Percentiles rank a stretch among this genome's conserved stretches.
Conservation (phyloP, 37 sponge, comb jelly and placozoan genomes). For the Aplysina aerophoba region DNA sequence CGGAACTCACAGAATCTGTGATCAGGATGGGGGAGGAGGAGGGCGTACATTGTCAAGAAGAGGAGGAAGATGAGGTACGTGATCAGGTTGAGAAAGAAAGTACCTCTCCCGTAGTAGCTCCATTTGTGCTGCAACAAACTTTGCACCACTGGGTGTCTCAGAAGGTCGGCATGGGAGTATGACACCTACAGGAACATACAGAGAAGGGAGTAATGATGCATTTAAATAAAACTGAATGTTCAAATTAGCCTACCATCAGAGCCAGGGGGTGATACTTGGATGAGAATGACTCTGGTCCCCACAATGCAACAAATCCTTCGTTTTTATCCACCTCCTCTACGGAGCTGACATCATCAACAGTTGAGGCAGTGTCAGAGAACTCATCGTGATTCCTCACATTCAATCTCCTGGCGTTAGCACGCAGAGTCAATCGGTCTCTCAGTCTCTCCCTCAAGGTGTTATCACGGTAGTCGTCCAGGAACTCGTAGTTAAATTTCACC, state of each 20-base stretch:
- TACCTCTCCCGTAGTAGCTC: constrained; percentile 67
- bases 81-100: constrained; percentile 82
- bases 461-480: constrained; percentile 74
- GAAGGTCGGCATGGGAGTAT: constrained; percentile 49
- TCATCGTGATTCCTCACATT: no score
- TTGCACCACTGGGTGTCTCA: constrained; percentile 88
- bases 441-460: no score
- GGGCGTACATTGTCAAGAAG: constrained; percentile 82
- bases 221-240: no score
- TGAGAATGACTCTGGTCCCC: constrained; percentile 67
- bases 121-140: constrained; percentile 88
- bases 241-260: constrained; percentile 50
- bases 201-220: no score
- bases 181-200: no score
- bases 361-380: no score
- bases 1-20: constrained; percentile 47
- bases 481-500: constrained; percentile 68
- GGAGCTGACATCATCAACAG: no score
- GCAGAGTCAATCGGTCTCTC: no score
- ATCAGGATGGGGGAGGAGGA: constrained; percentile 55
- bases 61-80: constrained; percentile 73
- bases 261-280: constrained; percentile 50
- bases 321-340: background rate
- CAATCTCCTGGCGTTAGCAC: no score
- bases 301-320: constrained; percentile 13